phyloP scores from a whole-genome alignment of 2,797 vertebrate species.

The Balearica regulorum region DNA sequence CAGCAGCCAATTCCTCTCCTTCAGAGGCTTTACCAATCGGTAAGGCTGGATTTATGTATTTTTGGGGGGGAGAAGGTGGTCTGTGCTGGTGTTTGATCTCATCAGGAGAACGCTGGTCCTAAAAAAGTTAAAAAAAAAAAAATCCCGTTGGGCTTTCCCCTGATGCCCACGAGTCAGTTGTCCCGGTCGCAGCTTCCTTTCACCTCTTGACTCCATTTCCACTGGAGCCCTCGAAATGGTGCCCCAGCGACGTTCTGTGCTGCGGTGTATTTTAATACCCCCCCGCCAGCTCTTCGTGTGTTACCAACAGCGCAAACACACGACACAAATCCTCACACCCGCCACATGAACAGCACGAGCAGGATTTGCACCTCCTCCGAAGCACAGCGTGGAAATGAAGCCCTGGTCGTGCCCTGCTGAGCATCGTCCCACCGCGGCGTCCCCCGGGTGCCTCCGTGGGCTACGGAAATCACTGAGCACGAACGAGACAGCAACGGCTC shows the following conservation, averaged over 20 bases:
- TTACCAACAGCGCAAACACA: accelerated
- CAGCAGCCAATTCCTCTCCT: not conserved
- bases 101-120: not conserved
- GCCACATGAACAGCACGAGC: accelerated
- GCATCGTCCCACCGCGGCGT: not conserved
- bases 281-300: accelerated
- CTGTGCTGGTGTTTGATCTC: not conserved
- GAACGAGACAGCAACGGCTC: not conserved
- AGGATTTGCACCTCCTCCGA: too few species aligned
- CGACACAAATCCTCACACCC: not conserved
- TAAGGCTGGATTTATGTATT: not conserved
- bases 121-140: not conserved
- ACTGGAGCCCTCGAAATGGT: accelerated
- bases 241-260: accelerated
- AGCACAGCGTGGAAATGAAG: not conserved
- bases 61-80: not conserved
- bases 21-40: too few species aligned
- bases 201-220: not conserved
- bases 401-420: not conserved
- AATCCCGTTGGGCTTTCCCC: not conserved
- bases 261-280: not conserved
- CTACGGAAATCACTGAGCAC: accelerated
- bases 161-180: not conserved
- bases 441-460: not conserved
- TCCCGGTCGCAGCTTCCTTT: not conserved